Percentiles rank a stretch among this genome's conserved stretches.
Conservation (phyloP, 1,140 invertebrate species). For the Magallana gigas region DNA sequence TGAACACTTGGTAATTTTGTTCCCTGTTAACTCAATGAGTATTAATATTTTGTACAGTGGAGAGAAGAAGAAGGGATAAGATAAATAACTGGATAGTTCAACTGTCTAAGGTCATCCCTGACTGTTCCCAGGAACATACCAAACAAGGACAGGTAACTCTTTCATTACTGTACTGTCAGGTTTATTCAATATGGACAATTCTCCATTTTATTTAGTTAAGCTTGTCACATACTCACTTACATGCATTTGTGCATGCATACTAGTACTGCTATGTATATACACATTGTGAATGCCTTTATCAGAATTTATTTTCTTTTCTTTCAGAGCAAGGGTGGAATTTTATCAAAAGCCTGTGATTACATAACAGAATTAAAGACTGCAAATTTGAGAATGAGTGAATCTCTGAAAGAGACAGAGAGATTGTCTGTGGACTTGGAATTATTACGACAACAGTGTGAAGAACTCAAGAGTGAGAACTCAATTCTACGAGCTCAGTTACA, state of each 20-base stretch:
- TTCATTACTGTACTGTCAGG: background rate
- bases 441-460: slow-evolving; percentile 82
- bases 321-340: slow-evolving; percentile 96
- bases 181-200: no score
- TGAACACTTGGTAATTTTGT: background rate
- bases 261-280: no score
- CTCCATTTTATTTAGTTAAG: no score
- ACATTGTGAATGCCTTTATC: background rate
- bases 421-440: slow-evolving; percentile 82
- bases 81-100: slow-evolving; percentile 98
- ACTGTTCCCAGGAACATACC: slow-evolving; percentile 79
- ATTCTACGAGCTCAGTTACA: slow-evolving; percentile 81
- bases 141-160: slow-evolving; percentile 77
- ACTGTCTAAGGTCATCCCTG: slow-evolving; percentile 88
- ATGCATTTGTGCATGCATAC: no score
- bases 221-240: background rate
- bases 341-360: slow-evolving; percentile 97
- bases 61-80: slow-evolving; percentile 87
- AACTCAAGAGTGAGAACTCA: slow-evolving; percentile 84
- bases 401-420: slow-evolving; percentile 83
- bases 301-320: slow-evolving; percentile 47
- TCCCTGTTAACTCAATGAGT: background rate
- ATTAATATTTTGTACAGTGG: slow-evolving; percentile 75
- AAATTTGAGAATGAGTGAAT: slow-evolving; percentile 85
- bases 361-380: slow-evolving; percentile 90